phyloP scores from a whole-genome alignment of 2,797 vertebrate genomes.

The Melanotaenia nigrans region DNA sequence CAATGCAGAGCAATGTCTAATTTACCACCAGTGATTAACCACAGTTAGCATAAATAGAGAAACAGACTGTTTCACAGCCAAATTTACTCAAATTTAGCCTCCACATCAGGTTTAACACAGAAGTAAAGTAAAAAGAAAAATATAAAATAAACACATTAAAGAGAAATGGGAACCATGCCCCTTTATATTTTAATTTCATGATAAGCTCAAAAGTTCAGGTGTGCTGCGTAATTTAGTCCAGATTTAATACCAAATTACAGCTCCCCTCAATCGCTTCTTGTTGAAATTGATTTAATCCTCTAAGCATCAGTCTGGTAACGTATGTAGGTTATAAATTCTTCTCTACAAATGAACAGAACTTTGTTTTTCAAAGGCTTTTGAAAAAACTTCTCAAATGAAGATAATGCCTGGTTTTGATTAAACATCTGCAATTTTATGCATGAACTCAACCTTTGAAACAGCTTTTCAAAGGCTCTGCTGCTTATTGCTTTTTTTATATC shows the following conservation, averaged over 20 bases:
- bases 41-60: too few species aligned
- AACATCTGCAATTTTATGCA: not conserved
- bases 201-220: not conserved
- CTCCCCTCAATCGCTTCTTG: not conserved
- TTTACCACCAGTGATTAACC: not conserved
- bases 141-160: not conserved
- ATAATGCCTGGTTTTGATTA: not conserved
- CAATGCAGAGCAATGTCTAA: not conserved
- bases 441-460: not conserved
- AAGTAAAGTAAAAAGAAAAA: not conserved
- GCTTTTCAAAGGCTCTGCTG: not conserved
- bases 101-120: not conserved
- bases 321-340: not conserved
- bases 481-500: not conserved
- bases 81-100: not conserved
- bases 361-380: too few species aligned
- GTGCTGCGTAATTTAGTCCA: not conserved
- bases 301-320: not conserved
- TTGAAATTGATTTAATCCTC: too few species aligned
- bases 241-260: not conserved
- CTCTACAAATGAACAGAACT: not conserved
- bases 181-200: not conserved
- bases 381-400: too few species aligned
- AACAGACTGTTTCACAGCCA: not conserved
- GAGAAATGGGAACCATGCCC: not conserved